Percentiles rank a stretch among this genome's conserved stretches.
phyloP scores from a whole-genome alignment of 2,113 vertebrate species.

The Lampris incognitus region DNA sequence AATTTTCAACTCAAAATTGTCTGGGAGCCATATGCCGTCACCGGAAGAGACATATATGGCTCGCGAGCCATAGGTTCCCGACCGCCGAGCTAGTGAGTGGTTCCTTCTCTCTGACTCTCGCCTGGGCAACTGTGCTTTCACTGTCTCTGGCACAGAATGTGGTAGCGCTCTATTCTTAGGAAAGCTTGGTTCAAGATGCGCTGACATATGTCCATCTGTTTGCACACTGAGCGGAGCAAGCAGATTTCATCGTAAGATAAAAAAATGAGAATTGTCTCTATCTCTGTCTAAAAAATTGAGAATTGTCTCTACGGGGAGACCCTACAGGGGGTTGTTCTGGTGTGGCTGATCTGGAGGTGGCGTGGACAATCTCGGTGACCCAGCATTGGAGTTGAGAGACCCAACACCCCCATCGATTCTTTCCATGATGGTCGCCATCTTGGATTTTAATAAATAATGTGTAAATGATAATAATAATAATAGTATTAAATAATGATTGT shows the following conservation, averaged over 20 bases:
- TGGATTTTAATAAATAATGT: slow-evolving; percentile 27
- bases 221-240: slow-evolving; percentile 96
- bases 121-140: slow-evolving; percentile 98
- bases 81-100: slow-evolving; percentile 95
- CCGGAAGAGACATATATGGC: too few species aligned
- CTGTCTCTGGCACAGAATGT: slow-evolving; percentile 97
- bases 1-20: too few species aligned
- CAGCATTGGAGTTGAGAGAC: slow-evolving; percentile 72
- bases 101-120: slow-evolving; percentile 97
- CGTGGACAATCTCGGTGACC: slow-evolving; percentile 70
- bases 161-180: slow-evolving; percentile 96
- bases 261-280: slow-evolving; percentile 65
- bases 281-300: slow-evolving; percentile 72
- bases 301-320: slow-evolving; percentile 93
- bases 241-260: slow-evolving; percentile 96
- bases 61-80: too few species aligned
- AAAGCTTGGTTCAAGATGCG: slow-evolving; percentile 98
- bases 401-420: slow-evolving; percentile 79
- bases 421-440: slow-evolving; percentile 84
- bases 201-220: slow-evolving; percentile 97
- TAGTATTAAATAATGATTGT: neutral
- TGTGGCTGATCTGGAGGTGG: slow-evolving; percentile 87
- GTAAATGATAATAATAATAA: too few species aligned
- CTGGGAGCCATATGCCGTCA: too few species aligned
- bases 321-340: slow-evolving; percentile 93